Base-by-base conservation (phyloP, 1,140 invertebrate genomes). In the Eubasilissa regina region DNA sequence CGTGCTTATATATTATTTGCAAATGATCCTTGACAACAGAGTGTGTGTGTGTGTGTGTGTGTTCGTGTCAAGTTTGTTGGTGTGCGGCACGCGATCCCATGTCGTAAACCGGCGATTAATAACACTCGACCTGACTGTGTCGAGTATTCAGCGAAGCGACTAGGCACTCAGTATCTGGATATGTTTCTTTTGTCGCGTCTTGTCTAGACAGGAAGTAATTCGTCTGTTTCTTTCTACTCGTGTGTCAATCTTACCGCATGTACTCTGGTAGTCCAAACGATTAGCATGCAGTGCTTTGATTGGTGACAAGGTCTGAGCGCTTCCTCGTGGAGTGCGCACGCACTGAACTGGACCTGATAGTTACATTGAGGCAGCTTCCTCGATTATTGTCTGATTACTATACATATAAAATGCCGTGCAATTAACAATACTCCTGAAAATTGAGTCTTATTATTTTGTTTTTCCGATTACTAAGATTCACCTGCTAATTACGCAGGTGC, bases 61-160 rank as follows among this genome's bases (percentile, higher is more conserved):
- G 43, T 35, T 35, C 25, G 13, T 66, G 66, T 70, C 48, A 51
- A 51, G 56, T 19, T 12, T 60, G 70, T 44, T 11, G 19, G 70
- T 74, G 70, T 56, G 51, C 70, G 64, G 45, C 64, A 68, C 64
- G 70, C 70, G 70, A 74, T 74, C 70, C 64, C 70, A 74, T 74
- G 70, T 74, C 70, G 70, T 74, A 74, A 74, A 74, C 51, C 48
- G 70, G n/a, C 70, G 70, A 74, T 74, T 74, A 74, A 74, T 74
- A 74, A 44, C 51, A 51, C 53, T 3, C 43, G 53, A 44, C 25
- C 53, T 21, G 70, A 56, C 70, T 12, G 53, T 10, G 53, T 43
- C 53, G n/a, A 74, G 44, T 56, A 10, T 53, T 70, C 66, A 3
- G 66, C 35, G 10, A 70, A 47, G 47, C 9, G 25, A 6, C 51